Evolutionary conservation across 2,797 vertebrate species (phyloP).

Genomic region (Sciurus carolinensis): DNA sequence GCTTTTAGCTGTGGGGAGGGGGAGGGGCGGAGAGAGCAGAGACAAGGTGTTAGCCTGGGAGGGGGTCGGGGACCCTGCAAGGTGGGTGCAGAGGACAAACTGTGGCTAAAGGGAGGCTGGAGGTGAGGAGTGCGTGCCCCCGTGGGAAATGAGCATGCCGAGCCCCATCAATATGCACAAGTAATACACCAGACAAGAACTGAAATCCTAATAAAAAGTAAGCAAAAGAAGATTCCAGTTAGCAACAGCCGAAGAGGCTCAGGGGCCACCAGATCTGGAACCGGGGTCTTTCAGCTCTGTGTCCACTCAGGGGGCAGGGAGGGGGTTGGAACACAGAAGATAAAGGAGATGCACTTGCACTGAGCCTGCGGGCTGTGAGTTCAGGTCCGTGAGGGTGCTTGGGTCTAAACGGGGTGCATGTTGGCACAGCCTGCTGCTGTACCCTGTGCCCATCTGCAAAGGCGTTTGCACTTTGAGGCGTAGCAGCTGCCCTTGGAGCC

Average conservation of each 20-base stretch:
- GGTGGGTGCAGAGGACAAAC: not conserved
- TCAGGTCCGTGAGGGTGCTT: rapidly evolving
- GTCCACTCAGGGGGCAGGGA: not conserved
- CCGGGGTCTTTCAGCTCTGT: not conserved
- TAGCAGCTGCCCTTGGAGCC: not conserved
- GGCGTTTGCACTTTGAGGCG: not conserved
- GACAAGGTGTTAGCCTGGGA: conserved; percentile 61
- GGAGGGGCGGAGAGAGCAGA: conserved; percentile 68
- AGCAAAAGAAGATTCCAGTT: not conserved
- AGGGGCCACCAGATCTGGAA: not conserved
- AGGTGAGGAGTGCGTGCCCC: too few species aligned
- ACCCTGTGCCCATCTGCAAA: not conserved
- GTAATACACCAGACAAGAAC: not conserved
- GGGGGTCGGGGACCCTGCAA: not conserved
- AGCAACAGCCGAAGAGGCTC: not conserved
- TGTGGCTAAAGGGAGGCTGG: not conserved
- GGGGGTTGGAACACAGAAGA: not conserved
- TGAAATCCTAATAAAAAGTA: not conserved
- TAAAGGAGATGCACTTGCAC: not conserved
- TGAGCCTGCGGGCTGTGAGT: not conserved
- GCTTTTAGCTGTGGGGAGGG: conserved; percentile 90
- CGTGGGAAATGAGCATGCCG: not conserved
- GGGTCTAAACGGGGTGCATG: rapidly evolving
- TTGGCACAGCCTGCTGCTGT: not conserved
- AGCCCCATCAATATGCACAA: not conserved